phyloP scores from a whole-genome alignment of 2,797 vertebrate species.

The Anniella stebbinsi region DNA sequence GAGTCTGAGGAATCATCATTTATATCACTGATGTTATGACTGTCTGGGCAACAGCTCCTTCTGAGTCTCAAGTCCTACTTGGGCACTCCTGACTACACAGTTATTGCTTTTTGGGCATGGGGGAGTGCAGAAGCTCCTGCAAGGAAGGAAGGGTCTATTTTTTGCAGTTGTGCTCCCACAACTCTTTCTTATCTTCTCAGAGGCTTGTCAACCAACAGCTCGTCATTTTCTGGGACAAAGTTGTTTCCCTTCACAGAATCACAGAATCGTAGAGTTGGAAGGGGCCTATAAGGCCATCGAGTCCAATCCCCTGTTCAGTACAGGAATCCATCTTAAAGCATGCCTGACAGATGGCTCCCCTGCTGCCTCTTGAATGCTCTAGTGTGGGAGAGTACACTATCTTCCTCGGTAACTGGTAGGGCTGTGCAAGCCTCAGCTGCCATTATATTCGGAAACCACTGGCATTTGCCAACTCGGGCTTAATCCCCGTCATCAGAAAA shows the following conservation, averaged over 20 bases:
- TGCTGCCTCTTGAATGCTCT: too few species aligned
- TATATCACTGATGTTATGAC: slow-evolving; percentile 8
- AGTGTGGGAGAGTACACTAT: too few species aligned
- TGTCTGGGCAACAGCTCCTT: background rate
- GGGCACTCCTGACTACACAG: background rate
- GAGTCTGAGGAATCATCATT: slow-evolving; percentile 17
- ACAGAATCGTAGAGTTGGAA: too few species aligned
- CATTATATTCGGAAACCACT: too few species aligned
- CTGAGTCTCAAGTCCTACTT: background rate
- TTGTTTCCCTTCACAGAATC: background rate
- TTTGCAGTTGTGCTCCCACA: background rate
- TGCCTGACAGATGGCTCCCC: too few species aligned
- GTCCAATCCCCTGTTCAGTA: too few species aligned
- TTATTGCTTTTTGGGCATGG: background rate
- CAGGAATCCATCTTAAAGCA: too few species aligned
- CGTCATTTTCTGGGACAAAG: background rate
- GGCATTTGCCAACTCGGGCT: slow-evolving; percentile 22
- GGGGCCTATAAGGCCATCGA: too few species aligned
- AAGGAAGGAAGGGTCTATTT: background rate
- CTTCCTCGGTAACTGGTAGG: too few species aligned
- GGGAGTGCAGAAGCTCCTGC: background rate
- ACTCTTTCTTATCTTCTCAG: slow-evolving; percentile 3
- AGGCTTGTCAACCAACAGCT: background rate
- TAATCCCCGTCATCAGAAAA: background rate
- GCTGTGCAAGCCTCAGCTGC: too few species aligned